A percentile compares a stretch with the other conserved stretches of the same genome.
These are phyloP conservation scores for Echinometra lucunter DNA, from an alignment of 53 echinoderm and acorn worm genomes.

Conservation along the genomic window DNA sequence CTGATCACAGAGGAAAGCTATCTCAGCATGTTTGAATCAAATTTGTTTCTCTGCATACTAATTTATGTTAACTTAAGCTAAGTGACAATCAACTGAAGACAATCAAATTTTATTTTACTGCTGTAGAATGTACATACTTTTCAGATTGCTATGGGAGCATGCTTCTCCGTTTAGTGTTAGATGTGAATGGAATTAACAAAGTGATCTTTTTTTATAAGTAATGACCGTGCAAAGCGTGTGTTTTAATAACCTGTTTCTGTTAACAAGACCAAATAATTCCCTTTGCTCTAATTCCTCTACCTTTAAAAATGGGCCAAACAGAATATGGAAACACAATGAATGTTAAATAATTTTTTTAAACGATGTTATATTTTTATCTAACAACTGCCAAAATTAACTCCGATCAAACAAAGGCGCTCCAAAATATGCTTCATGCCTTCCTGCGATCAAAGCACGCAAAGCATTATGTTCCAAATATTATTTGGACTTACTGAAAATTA, in stretches of 20 bases:
- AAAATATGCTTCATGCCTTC: neutral
- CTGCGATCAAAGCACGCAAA: neutral
- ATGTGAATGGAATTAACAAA: constrained; percentile 43
- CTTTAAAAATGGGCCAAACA: neutral
- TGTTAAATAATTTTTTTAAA: too few species aligned
- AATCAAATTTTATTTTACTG: constrained; percentile 17
- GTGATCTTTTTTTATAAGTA: constrained; percentile 56
- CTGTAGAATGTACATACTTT: constrained; percentile 48
- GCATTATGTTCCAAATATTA: neutral
- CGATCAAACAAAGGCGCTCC: neutral
- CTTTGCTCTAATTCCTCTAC: neutral
- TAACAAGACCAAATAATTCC: neutral
- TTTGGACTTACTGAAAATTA: neutral
- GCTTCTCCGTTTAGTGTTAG: neutral
- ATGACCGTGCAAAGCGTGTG: constrained; percentile 44
- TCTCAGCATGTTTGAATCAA: neutral
- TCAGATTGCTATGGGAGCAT: constrained; percentile 1
- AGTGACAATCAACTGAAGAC: neutral
- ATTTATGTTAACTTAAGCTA: constrained; percentile 10
- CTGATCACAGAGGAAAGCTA: neutral
- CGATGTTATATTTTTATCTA: too few species aligned
- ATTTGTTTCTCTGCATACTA: neutral
- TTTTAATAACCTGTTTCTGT: constrained; percentile 18
- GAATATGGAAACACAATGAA: too few species aligned
- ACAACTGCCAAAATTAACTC: neutral